Conservation (phyloP, 2,888 invertebrate species). For the Ecdyonurus torrentis region DNA sequence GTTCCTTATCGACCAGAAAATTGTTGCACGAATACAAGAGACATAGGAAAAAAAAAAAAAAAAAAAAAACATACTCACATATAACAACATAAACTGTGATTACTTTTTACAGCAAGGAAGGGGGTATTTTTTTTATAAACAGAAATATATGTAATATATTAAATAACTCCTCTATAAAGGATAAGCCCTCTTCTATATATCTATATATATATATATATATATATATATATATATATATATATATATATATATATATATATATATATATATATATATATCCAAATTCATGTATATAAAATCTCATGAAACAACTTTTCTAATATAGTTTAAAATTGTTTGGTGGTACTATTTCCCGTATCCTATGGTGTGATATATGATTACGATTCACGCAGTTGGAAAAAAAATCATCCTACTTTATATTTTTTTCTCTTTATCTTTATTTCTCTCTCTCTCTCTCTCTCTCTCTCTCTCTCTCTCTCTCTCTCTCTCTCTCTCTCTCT, state of each 20-base stretch:
- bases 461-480: no score
- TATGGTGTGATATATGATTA: neutral
- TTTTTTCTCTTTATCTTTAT: neutral
- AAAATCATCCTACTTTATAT: neutral
- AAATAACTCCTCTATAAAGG: neutral
- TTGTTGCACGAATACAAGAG: neutral
- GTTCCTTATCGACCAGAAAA: neutral
- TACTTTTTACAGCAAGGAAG: neutral
- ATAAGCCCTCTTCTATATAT: neutral
- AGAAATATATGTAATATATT: no score
- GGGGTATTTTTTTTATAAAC: no score
- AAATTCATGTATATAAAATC: no score
- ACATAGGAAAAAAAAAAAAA: neutral
- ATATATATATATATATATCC: no score
- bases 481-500: no score
- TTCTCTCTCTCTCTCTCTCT: no score
- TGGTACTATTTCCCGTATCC: neutral
- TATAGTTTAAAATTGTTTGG: no score
- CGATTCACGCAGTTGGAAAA: neutral
- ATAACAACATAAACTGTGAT: neutral
- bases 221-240: neutral
- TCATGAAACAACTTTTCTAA: no score
- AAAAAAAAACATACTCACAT: neutral
- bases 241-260: no score
- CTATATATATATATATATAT: neutral